Evolutionary conservation across 2,888 invertebrate species (phyloP).

Genomic region (Ophioninae sp.): DNA sequence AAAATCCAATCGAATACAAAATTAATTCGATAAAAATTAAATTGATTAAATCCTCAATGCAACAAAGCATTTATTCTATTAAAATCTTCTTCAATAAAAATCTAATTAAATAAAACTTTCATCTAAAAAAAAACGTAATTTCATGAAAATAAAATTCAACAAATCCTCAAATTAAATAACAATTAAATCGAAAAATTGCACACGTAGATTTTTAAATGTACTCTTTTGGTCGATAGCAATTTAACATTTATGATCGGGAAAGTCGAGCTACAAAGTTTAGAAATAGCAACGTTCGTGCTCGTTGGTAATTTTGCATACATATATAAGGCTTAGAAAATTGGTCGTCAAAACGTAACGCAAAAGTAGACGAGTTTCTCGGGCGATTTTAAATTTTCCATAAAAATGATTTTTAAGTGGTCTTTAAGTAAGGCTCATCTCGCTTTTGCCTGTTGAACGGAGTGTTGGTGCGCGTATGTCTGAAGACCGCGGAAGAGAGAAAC

Average conservation of each 20-base stretch:
- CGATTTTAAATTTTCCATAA: conserved; percentile 21
- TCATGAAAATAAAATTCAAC: no score
- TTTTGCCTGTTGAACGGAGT: conserved; percentile 1
- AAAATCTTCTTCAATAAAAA: no score
- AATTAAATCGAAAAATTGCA: no score
- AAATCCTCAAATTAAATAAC: no score
- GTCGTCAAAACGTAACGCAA: conserved; percentile 5
- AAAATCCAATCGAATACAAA: no score
- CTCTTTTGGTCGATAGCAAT: not conserved
- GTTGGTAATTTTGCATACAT: not conserved
- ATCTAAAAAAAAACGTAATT: no score
- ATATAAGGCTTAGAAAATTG: not conserved
- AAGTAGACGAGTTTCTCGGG: not conserved
- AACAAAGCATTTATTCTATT: no score
- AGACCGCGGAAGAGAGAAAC: not conserved
- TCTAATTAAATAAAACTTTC: no score
- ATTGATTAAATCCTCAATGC: no score
- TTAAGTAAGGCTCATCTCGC: conserved; percentile 2
- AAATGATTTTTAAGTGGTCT: not conserved
- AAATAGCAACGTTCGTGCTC: not conserved
- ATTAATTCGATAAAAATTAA: no score
- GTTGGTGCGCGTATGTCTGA: not conserved
- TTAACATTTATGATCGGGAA: not conserved
- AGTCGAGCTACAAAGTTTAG: not conserved
- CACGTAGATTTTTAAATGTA: no score